Base-by-base conservation (phyloP, 2,113 vertebrate species). In the Thalassarche chlororhynchos region DNA sequence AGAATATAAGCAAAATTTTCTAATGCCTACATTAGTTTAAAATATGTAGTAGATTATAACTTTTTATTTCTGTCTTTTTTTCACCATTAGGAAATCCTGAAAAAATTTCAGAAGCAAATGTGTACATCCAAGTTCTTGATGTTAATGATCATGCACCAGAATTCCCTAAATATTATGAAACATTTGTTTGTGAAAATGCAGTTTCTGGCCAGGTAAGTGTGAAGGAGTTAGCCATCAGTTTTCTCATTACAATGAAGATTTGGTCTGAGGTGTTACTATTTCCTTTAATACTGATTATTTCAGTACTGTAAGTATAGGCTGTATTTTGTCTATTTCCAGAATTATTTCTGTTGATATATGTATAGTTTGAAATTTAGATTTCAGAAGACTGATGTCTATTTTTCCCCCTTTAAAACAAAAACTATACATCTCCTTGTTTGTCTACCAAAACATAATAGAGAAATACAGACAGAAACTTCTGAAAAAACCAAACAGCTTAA, bases 161-260 rank as follows among this genome's bases (percentile, higher is more conserved):
- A 97, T 98, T 99, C 11, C 96, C 98, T 24, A 97, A 98, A 91
- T 94, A 98, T 80, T 99, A 99, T 96, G 98, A 99, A 96, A 99
- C 98, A n/a, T 99, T 98, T 78, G 99, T 99, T 87, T 99, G 99
- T 97, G 99, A 99, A 98, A 99, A 99, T 83, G 97, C 98, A 44
- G 98, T 97, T 84, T 93, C 98, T 68, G 99, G 99, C 60, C 98
- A 99, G 98, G 99, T 99, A 97, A 97, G 98, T 60, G 79, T 26
- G 18, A 36, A n/a, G n/a, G 44, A 60, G 14, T 52, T 74, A 78
- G 4, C 3, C 7, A 11, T 3, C 20, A 42, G 15, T 69, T 90
- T 89, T 80, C 21, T 84, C 20, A 51, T 12, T 70, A 8, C 11
- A 83, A 28, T 57, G n/a, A 80, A 70, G 25, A 62, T 62, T 72